Evolutionary conservation across 2,888 invertebrate species (phyloP), one percentile per base, ranked within the genome.

Genomic region (Notodonta ziczac): DNA sequence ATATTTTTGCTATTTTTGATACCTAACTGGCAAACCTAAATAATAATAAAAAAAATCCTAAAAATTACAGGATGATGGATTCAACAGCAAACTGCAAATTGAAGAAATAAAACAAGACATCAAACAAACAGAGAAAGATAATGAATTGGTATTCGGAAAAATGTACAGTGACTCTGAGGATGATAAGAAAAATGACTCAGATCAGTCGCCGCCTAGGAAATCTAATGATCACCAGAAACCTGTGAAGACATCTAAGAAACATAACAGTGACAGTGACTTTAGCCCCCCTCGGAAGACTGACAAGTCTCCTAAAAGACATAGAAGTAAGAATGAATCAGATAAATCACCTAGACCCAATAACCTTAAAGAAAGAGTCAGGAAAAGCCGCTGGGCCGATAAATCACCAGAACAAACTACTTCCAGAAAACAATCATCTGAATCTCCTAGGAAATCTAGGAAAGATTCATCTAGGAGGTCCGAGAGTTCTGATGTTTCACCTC

Each of bases 151-250:
- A 13, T 93, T 92, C 66, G 93, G 93, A 0, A 93, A 93, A 87
- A 93, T 93, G 93, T 93, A 90, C 77, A 93, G 93, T 67, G 93
- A 93, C 59, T 90, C 92, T 0, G 93, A 93, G 73, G 92, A 93
- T 72, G 93, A 93, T 10, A 73, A 83, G 51, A 83, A 86, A 48
- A 80, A 87, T 60, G 85, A 87, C 59, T 87, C 88, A 0, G 86
- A 88, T 65, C 13, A 57, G 3, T 72, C 72, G 9, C 76, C 74
- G 14, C 70, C 73, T 0, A 72, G 74, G 55, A 76, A 72, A 56
- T 58, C 64, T 12, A 53, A 56, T 54, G 61, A 67, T 32, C 66
- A 62, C 39, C 62, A 66, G 62, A 58, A 60, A 12, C 48, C 55
- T 13, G 74, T 58, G 59, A 77, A 68, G 68, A 60, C 59, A 12